Evolutionary conservation across 1,140 invertebrate genomes (phyloP).

Genomic region (Philaenus spumarius): DNA sequence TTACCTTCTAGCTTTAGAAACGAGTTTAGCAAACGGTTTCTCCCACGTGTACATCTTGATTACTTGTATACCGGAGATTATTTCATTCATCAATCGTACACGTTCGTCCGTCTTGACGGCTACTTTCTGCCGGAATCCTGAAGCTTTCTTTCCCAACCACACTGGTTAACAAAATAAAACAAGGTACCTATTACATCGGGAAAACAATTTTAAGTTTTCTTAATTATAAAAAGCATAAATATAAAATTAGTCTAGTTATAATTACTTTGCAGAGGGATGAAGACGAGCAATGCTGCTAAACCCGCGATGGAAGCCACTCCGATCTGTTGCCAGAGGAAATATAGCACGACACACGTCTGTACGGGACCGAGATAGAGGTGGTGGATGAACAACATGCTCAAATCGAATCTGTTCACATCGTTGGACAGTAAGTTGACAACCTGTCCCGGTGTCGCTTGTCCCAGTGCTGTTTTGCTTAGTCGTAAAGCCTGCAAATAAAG

Average conservation of each 20-base stretch:
- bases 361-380: constrained; percentile 76
- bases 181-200: too few species aligned
- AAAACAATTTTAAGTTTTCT: too few species aligned
- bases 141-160: constrained; percentile 62
- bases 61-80: too few species aligned
- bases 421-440: too few species aligned
- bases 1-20: constrained; percentile 48
- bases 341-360: constrained; percentile 66
- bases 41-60: constrained; percentile 74
- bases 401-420: constrained; percentile 68
- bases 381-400: constrained; percentile 59
- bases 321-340: constrained; percentile 68
- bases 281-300: constrained; percentile 65
- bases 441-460: constrained; percentile 74
- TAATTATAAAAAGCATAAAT: too few species aligned
- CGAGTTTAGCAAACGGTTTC: constrained; percentile 63
- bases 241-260: too few species aligned
- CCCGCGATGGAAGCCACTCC: constrained; percentile 69
- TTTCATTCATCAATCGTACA: too few species aligned
- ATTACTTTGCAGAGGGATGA: constrained; percentile 75
- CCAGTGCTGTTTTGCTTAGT: constrained; percentile 58
- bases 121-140: constrained; percentile 54
- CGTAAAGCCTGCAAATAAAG: constrained; percentile 58
- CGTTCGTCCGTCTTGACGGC: too few species aligned
- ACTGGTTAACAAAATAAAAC: too few species aligned